Evolutionary conservation across 2,113 vertebrate species (phyloP), one percentile per base, ranked within the genome.

Genomic region (Drymodes brunneopygia): DNA sequence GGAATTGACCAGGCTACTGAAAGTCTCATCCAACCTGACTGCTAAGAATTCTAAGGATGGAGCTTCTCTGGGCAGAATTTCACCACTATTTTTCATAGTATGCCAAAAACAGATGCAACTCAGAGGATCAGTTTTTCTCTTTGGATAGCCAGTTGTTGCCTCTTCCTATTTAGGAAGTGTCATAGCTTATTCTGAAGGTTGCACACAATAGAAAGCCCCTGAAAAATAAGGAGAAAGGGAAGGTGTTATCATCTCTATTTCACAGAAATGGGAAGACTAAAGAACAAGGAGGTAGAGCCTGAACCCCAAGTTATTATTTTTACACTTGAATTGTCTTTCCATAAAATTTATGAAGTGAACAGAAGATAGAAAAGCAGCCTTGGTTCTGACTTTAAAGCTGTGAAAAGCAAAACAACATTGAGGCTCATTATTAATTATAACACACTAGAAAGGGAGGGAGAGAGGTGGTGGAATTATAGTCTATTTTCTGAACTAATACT

Each of bases 401-500:
- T 71, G 58, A 92, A 86, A 82, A 90, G 36, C 21, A 73, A 92
- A 94, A 84, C 65, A 83, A 54, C 75, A 36, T 40, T 44, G 51
- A 88, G 38, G 12, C 7, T 95, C 40, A 57, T 92, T 94, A 93
- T 94, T 97, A 94, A 95, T 94, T 97, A 89, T 67, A 94, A 82
- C 28, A 57, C 72, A 95, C 87, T 87, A 28, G 31, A 51, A 66
- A 94, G 14, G 11, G 35, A 42, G 65, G 35, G 42, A 73, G n/a
- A 57, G 45, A 19, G 12, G 65, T 92, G 42, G n/a, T 79, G 51
- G 75, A 93, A 95, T 79, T 92, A 73, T 86, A 70, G 77, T 88
- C 75, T 96, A 86, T 90, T 97, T 97, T 97, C 64, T 92, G 82
- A 97, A 90, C 64, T 88, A 97, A 96, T 96, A 94, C 64, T 96